phyloP scores from a whole-genome alignment of 2,113 vertebrate species.

The Megaceryle maxima region DNA sequence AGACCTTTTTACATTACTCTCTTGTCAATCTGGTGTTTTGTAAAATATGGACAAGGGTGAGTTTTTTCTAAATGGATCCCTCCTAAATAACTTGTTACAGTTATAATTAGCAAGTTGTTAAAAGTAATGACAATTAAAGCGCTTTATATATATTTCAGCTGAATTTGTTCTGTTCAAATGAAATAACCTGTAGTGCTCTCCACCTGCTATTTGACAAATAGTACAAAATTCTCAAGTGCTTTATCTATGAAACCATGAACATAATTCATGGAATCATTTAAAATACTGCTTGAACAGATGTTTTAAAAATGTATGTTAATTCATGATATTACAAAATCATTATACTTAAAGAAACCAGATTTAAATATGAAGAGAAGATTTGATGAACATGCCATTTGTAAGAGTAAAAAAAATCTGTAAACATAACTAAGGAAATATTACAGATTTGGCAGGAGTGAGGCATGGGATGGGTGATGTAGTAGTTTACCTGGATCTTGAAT shows the following conservation, averaged over 20 bases:
- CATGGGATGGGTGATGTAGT: background rate
- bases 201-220: background rate
- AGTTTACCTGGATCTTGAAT: background rate
- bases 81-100: background rate
- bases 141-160: background rate
- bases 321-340: background rate
- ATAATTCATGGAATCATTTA: rapidly evolving
- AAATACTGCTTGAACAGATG: background rate
- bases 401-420: background rate
- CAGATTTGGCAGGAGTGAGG: background rate
- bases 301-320: background rate
- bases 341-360: background rate
- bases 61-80: background rate
- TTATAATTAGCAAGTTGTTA: background rate
- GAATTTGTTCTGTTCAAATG: background rate
- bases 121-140: background rate
- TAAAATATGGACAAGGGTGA: background rate
- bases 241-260: background rate
- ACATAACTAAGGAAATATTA: background rate
- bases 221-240: background rate
- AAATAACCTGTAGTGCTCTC: background rate
- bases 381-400: background rate
- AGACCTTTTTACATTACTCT: background rate
- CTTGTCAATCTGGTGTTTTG: background rate
- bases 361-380: background rate